phyloP scores from a whole-genome alignment of 2,113 vertebrate species.

The Grammomys dolichurus region DNA sequence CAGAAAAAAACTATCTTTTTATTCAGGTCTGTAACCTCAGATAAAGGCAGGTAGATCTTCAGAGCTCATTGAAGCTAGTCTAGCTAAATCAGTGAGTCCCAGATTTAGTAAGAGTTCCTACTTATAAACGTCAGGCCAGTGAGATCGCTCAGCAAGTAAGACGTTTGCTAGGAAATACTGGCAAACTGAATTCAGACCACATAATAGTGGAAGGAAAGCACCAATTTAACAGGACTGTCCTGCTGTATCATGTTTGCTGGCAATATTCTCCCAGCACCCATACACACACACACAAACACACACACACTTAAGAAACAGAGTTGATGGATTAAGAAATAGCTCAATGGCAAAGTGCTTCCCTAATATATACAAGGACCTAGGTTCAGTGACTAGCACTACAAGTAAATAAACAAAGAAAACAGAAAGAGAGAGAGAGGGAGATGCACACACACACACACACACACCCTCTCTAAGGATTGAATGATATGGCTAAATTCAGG shows the following conservation, averaged over 20 bases:
- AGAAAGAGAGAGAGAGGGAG: too few relatives aligned
- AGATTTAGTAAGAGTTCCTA: neutral
- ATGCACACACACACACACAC: neutral
- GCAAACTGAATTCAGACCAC: neutral
- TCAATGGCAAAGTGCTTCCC: neutral
- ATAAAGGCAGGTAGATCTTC: neutral
- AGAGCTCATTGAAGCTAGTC: neutral
- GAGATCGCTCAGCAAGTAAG: neutral
- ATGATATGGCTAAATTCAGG: neutral
- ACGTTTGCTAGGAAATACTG: neutral
- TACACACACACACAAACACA: neutral
- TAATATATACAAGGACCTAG: neutral
- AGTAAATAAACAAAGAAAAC: neutral
- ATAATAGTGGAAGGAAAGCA: neutral
- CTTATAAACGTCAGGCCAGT: neutral
- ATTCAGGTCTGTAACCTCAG: neutral
- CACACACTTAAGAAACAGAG: neutral
- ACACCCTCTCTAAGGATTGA: neutral
- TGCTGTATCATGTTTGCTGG: neutral
- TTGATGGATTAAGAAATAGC: neutral
- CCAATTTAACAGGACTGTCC: neutral
- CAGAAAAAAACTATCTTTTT: neutral
- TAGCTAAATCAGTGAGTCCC: neutral
- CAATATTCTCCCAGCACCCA: neutral
- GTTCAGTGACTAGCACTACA: neutral